Evolutionary conservation across 2,797 vertebrate genomes (phyloP).

Genomic region (Macrochelys suwanniensis): DNA sequence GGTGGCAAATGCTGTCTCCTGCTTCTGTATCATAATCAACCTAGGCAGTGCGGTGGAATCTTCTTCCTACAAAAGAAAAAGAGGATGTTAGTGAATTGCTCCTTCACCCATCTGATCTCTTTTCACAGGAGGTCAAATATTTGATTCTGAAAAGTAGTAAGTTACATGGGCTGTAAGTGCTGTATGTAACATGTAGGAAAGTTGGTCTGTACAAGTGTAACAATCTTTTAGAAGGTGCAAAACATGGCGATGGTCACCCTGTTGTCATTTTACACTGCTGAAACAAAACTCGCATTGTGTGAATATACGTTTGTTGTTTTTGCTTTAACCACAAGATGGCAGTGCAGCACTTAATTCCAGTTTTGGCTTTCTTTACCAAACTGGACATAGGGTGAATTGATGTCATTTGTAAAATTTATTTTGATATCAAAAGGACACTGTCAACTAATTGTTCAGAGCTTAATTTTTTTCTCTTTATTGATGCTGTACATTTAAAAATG

Average conservation of each 20-base stretch:
- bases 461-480: neutral
- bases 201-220: neutral
- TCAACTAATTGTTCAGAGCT: neutral
- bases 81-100: neutral
- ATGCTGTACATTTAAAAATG: neutral
- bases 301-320: neutral
- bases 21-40: neutral
- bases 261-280: neutral
- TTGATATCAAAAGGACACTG: neutral
- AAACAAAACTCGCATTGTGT: rapidly evolving
- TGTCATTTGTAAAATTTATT: neutral
- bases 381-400: neutral
- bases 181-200: neutral
- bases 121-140: neutral
- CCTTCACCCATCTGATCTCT: neutral
- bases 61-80: neutral
- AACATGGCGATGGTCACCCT: rapidly evolving
- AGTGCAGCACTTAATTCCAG: neutral
- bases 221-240: neutral
- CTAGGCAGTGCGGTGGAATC: neutral
- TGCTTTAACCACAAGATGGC: conserved; percentile 63
- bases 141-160: neutral
- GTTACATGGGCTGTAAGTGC: neutral
- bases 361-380: neutral
- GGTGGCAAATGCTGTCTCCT: neutral